phyloP scores from a whole-genome alignment of 53 echinoderm and acorn worm species.

The Stichopus horrens region DNA sequence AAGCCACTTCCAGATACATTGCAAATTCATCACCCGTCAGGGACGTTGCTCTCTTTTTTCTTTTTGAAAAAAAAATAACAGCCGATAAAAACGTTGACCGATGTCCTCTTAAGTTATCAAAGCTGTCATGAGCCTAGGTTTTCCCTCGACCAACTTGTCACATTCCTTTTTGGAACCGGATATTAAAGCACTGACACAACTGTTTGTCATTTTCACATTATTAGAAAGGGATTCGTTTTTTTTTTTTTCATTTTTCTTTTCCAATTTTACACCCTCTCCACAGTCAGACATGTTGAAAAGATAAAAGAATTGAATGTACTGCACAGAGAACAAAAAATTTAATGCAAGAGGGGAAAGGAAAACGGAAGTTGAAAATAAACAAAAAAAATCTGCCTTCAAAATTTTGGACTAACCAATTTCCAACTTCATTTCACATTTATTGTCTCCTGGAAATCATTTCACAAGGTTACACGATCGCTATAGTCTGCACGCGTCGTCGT shows the following conservation, averaged over 20 bases:
- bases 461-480: too few species aligned
- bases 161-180: constrained; percentile 20
- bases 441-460: not conserved
- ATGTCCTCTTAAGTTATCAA: constrained; percentile 21
- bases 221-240: not conserved
- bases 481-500: too few species aligned
- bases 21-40: not conserved
- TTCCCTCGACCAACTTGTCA: constrained; percentile 1
- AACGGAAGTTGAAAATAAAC: not conserved
- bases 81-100: not conserved
- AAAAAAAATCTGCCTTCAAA: not conserved
- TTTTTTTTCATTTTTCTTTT: not conserved
- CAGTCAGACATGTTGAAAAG: not conserved
- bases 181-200: constrained; percentile 16
- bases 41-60: not conserved
- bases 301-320: not conserved
- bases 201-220: constrained; percentile 28
- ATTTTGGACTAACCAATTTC: not conserved
- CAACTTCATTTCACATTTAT: not conserved
- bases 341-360: not conserved
- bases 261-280: not conserved
- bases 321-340: not conserved
- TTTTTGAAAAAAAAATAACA: not conserved
- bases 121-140: constrained; percentile 4
- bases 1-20: not conserved